Percentiles rank a stretch among this genome's conserved stretches.
phyloP scores from a whole-genome alignment of 2,113 vertebrate species.

The Oceanodroma tethys region DNA sequence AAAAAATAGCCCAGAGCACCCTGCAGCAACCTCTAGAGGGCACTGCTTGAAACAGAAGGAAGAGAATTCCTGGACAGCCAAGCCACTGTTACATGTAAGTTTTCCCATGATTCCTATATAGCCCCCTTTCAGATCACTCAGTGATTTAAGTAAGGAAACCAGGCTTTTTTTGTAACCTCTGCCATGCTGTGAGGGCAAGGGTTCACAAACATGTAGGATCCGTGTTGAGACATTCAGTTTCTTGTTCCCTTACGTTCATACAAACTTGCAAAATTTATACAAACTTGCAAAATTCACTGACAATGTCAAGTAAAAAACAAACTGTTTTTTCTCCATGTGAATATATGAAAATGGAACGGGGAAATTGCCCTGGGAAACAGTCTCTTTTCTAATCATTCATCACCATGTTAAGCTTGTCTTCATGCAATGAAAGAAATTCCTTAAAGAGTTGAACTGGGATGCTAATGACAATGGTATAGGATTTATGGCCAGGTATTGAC shows the following conservation, averaged over 20 bases:
- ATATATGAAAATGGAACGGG: background rate
- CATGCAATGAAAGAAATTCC: background rate
- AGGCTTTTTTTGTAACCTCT: background rate
- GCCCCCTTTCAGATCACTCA: background rate
- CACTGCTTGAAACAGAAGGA: background rate
- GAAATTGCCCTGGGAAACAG: background rate
- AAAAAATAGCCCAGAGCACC: background rate
- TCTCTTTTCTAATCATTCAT: background rate
- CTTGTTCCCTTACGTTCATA: background rate
- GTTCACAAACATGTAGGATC: background rate
- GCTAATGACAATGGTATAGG: background rate
- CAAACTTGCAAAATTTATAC: background rate
- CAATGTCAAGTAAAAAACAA: background rate
- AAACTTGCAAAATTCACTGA: background rate
- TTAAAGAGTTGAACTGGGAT: background rate
- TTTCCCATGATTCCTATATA: background rate
- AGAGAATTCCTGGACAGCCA: background rate
- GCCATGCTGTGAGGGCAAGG: background rate
- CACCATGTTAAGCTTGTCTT: background rate
- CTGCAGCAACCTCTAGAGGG: background rate
- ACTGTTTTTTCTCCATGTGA: background rate
- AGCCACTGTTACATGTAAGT: background rate
- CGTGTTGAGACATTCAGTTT: background rate
- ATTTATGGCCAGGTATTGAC: constrained; percentile 11
- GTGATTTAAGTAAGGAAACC: background rate